Evolutionary conservation across 2,888 invertebrate species (phyloP), one percentile per base, ranked within the genome.

Genomic region (Belgica antarctica): DNA sequence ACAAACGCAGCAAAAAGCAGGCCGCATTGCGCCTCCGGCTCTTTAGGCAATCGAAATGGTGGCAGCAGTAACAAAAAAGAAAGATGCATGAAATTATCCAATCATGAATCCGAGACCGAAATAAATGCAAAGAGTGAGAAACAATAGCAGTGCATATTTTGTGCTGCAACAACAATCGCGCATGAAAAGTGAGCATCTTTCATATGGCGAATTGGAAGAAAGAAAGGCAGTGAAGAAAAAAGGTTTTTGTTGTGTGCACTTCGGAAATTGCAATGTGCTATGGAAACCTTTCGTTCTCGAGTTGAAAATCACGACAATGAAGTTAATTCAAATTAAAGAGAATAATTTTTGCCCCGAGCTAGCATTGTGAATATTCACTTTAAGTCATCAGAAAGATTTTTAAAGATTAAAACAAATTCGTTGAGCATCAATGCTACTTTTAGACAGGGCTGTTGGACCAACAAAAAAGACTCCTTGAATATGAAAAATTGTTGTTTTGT

Each of bases 71-170:
- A 52, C 7, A 12, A 46, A 46, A n/a, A 46, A 17, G n/a, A 46
- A 46, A 41, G 36, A 34, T 28, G 62, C 34, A 62, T 62, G 62
- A 65, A 65, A 65, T 65, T 65, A 65, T 65, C 63, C 63, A 65
- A 65, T 65, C 59, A 59, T 59, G 24, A 59, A 27, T 25, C 24
- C 25, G 46, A 65, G 27, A 34, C n/a, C 22, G 46, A 46, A 65
- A n/a, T 46, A 41, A 22, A 65, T n/a, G 24, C 4, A 15, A 65
- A 2, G 24, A n/a, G n/a, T n/a, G 3, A 22, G 34, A 46, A 65
- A 46, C 41, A 65, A 65, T 65, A 46, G 46, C 46, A 24, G 25
- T 65, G 63, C 63, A 65, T 31, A 36, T 22, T 36, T 62, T 22
- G n/a, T 28, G 8, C 15, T n/a, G 25, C 61, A 61, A 52, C 52